Evolutionary conservation across 2,113 vertebrate genomes (phyloP).

Genomic region (Podarcis muralis): DNA sequence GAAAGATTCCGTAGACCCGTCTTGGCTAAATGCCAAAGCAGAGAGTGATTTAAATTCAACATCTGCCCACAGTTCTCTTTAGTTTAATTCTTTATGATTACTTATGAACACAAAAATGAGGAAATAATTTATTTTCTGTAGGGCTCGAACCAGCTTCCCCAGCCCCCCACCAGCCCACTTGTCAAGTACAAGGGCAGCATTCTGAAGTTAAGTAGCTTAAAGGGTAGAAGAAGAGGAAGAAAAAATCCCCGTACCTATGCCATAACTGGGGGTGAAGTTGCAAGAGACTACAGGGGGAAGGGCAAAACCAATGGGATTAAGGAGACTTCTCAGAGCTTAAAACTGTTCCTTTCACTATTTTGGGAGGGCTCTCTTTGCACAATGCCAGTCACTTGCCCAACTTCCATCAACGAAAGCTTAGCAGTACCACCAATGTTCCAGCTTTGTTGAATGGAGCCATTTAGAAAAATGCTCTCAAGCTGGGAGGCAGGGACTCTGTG

Average conservation of each 20-base stretch:
- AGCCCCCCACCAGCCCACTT: background rate
- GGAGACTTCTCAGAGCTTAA: background rate
- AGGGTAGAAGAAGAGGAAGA: too few species aligned
- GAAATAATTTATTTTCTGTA: background rate
- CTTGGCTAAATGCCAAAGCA: conserved; percentile 44
- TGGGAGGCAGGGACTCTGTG: background rate
- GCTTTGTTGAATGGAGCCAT: background rate
- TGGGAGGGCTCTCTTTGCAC: background rate
- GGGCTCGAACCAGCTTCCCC: background rate
- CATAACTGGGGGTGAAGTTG: background rate
- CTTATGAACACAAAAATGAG: conserved; percentile 45
- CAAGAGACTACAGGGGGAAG: too few species aligned
- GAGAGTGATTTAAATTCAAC: conserved; percentile 59
- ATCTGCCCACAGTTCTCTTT: conserved; percentile 31
- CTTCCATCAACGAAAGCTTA: background rate
- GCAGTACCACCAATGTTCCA: background rate
- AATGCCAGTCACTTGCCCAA: background rate
- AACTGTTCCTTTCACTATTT: background rate
- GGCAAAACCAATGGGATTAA: background rate
- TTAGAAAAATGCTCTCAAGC: background rate
- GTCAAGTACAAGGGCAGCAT: background rate
- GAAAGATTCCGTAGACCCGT: conserved; percentile 43
- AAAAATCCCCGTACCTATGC: background rate
- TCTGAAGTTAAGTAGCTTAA: background rate
- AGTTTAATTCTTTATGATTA: conserved; percentile 49